Base-by-base conservation (phyloP, 2,888 invertebrate genomes). In the Lithophane semibrunnea region DNA sequence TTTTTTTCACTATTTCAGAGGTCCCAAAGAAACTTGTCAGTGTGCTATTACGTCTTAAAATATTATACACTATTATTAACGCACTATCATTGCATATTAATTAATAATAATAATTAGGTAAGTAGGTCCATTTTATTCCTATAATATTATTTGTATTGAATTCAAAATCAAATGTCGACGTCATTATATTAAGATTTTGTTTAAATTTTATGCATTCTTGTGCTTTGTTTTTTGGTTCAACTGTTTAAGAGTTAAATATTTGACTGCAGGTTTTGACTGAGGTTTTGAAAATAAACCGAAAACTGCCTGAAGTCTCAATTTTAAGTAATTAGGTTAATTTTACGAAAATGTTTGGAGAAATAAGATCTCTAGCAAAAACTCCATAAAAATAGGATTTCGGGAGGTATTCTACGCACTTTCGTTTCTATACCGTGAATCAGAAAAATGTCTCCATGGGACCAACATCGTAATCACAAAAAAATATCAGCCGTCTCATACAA, bases 151-250 rank as follows among this genome's bases (percentile, higher is more conserved):
- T 21, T 71, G 29, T 42, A 21, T 49, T 65, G n/a, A 71, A 60
- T 54, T 70, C 71, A 68, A 83, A 85, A 75, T 85, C 85, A 80
- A 88, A 81, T 83, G 83, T 79, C 86, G 80, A 80, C 68, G 0
- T 63, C n/a, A n/a, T 79, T 9, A 60, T 18, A 64, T 16, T 58
- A 84, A 84, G 82, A 70, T 80, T 85, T 86, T 86, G 82, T 87
- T 88, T 85, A 78, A 79, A 82, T 77, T 82, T 80, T 82, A 88
- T 84, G 82, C 77, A 88, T 86, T 84, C 47, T 82, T 70, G 58
- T 80, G 88, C 88, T 88, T 88, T 82, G 84, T 86, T 88, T 88
- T 76, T 82, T 79, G 47, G 71, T 83, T 82, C 75, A 68, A 79
- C 72, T 70, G n/a, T 72, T 29, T 29, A 49, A 10, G 18, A 67